These are phyloP conservation scores for Elephantulus edwardii DNA, from an alignment of 2,113 vertebrate genomes.

Conservation along the genomic window DNA sequence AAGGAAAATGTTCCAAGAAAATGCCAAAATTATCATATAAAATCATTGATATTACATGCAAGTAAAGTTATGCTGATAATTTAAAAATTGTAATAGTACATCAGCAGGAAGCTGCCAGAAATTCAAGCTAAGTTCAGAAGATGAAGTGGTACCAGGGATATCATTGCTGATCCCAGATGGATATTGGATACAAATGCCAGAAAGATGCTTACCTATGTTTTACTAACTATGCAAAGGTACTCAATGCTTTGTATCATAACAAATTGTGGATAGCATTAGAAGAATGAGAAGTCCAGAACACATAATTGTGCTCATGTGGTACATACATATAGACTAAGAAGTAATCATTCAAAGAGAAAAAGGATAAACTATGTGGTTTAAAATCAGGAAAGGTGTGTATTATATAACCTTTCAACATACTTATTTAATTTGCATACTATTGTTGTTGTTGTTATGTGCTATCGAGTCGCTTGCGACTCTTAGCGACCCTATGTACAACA, in stretches of 20 bases:
- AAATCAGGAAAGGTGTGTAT: neutral
- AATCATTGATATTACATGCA: neutral
- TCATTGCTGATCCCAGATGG: too few species aligned
- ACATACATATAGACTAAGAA: neutral
- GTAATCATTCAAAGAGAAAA: neutral
- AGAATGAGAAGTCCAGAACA: too few species aligned
- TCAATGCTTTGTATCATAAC: too few species aligned
- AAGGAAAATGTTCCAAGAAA: neutral
- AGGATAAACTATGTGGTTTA: neutral
- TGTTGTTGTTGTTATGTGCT: too few species aligned
- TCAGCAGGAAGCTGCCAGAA: neutral
- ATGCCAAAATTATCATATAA: neutral
- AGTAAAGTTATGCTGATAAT: neutral
- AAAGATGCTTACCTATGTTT: too few species aligned
- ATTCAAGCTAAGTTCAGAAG: too few species aligned
- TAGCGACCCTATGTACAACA: too few species aligned
- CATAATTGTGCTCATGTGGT: neutral
- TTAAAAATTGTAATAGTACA: neutral
- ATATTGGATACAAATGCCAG: too few species aligned
- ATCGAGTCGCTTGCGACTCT: too few species aligned
- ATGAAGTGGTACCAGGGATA: too few species aligned
- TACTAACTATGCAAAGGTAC: too few species aligned
- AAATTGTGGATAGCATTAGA: too few species aligned
- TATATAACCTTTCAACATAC: neutral
- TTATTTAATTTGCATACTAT: neutral